Base-by-base conservation (phyloP, 2,888 invertebrate genomes). In the Synergus itoensis region DNA sequence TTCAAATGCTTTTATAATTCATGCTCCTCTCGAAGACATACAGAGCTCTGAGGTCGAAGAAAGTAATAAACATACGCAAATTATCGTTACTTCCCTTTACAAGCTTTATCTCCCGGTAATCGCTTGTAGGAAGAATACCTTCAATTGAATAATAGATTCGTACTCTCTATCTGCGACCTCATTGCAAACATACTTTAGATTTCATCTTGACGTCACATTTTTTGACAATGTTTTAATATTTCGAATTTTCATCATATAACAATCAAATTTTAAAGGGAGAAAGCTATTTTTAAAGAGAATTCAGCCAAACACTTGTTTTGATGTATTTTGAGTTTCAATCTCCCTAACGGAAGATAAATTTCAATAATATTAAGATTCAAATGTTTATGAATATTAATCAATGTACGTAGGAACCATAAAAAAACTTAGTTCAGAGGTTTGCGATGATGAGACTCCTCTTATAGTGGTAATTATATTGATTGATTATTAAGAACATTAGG, bases 121-220 rank as follows among this genome's bases (percentile, higher is more conserved):
- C 16, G 41, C 18, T 65, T 28, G 28, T 28, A n/a, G 9, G 18
- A 65, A 40, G 67, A 18, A 18, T 62, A 28, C 18, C 21, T 67
- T 45, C 67, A 67, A 45, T 67, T 67, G 67, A 43, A 67, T 67
- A 67, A 67, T 67, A 43, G 18, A 28, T 62, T 21, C 21, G 28
- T 62, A 60, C 28, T 28, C 28, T n/a, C n/a, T n/a, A n/a, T n/a
- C n/a, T n/a, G n/a, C 28, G 28, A 28, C 28, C 28, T 28, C 28
- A 28, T 28, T 28, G 28, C 28, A 28, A 28, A 28, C 28, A 28
- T 28, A 28, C 3, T 28, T 28, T 28, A 28, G 28, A 28, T 28
- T 28, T 28, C 28, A 28, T 28, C 28, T 28, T 28, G 3, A 28
- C 28, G 3, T 28, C 2, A 28, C 28, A 28, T 3, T 28, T 28